Evolutionary conservation across 2,797 vertebrate species (phyloP).

Genomic region (Danionella dracula): DNA sequence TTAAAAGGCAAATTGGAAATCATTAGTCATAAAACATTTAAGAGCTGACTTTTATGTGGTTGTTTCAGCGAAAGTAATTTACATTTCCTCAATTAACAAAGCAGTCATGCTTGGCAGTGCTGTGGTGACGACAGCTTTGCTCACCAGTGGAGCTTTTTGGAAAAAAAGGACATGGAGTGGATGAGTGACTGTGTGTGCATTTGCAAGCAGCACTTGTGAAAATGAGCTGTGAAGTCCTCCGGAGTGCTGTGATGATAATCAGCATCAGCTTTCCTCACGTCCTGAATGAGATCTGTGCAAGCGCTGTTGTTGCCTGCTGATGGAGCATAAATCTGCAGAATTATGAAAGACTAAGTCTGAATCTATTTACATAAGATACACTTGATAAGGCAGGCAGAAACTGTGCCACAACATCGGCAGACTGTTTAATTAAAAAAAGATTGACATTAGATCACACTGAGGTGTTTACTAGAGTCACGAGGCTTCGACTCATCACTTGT

Average conservation of each 20-base stretch:
- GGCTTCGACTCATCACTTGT: not conserved
- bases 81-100: slow-evolving; percentile 15
- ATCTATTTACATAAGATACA: not conserved
- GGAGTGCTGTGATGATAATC: slow-evolving; percentile 5
- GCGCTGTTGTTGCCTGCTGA: not conserved
- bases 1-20: no score
- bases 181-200: slow-evolving; percentile 6
- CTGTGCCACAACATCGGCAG: not conserved
- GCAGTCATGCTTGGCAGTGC: not conserved
- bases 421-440: slow-evolving; percentile 15
- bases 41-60: not conserved
- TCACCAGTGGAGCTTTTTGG: not conserved
- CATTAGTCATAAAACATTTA: not conserved
- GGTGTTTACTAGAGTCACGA: not conserved
- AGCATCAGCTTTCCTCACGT: not conserved
- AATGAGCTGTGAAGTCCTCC: slow-evolving; percentile 17
- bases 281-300: not conserved
- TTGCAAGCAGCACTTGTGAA: slow-evolving; percentile 10
- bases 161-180: not conserved
- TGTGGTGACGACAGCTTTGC: not conserved
- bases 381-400: slow-evolving; percentile 7
- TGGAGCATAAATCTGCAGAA: not conserved
- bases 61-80: slow-evolving; percentile 10
- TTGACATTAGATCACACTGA: not conserved
- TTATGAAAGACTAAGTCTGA: not conserved